A percentile compares a stretch with the other conserved stretches of the same genome.
phyloP scores from a whole-genome alignment of 2,113 vertebrate species.

The Mohoua ochrocephala region DNA sequence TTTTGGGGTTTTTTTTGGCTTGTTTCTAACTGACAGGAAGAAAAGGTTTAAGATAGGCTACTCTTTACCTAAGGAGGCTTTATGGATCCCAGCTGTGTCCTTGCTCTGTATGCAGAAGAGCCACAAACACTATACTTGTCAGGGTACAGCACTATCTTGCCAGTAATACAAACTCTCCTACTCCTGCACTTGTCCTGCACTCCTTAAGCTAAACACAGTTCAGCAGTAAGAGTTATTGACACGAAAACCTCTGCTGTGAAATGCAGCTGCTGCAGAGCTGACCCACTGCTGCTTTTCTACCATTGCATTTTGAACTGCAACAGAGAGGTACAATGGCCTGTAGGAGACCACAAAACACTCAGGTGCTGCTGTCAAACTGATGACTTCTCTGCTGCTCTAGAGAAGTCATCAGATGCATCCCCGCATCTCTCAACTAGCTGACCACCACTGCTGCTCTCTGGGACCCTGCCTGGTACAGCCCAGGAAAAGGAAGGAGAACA shows the following conservation, averaged over 20 bases:
- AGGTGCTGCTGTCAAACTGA: not conserved
- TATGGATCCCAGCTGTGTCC: not conserved
- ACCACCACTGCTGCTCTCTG: not conserved
- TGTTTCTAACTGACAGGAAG: not conserved
- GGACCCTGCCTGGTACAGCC: not conserved
- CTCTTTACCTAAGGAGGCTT: not conserved
- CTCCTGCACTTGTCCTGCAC: not conserved
- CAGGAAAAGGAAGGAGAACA: not conserved
- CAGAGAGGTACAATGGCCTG: not conserved
- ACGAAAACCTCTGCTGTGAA: fast-evolving
- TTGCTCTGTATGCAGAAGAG: not conserved
- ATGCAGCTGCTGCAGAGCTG: not conserved
- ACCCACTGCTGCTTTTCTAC: not conserved
- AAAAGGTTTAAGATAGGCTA: not conserved
- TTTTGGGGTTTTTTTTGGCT: fast-evolving
- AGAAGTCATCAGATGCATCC: not conserved
- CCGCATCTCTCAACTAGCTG: not conserved
- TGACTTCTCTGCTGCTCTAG: too few species aligned
- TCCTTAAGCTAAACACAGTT: not conserved
- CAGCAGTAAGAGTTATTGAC: not conserved
- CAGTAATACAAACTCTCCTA: not conserved
- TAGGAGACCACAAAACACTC: not conserved
- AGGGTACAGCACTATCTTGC: not conserved
- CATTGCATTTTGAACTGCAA: not conserved
- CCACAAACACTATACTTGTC: not conserved